A percentile compares a stretch with the other conserved stretches of the same genome.
phyloP scores from a whole-genome alignment of 2,797 vertebrate genomes.

The Artibeus lituratus region DNA sequence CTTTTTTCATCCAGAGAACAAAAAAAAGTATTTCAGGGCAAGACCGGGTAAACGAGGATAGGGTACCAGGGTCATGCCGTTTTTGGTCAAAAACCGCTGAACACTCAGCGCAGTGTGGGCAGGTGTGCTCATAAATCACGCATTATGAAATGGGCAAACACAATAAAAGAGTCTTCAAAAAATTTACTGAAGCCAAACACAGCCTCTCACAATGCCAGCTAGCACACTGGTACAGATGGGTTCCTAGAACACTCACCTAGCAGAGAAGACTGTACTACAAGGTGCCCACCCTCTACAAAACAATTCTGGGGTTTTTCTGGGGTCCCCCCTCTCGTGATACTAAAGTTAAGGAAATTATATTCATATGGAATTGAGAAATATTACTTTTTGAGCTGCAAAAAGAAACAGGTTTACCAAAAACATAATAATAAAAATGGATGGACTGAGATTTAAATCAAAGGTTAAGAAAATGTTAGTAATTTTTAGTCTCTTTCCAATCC shows the following conservation, averaged over 20 bases:
- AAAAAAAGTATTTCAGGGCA: not conserved
- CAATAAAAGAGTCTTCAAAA: not conserved
- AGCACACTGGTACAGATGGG: not conserved
- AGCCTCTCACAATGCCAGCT: not conserved
- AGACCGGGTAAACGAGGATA: not conserved
- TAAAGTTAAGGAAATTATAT: not conserved
- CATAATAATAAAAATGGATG: not conserved
- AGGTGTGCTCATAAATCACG: not conserved
- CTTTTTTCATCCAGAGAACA: not conserved
- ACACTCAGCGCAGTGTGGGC: not conserved
- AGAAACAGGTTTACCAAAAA: not conserved
- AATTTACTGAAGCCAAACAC: not conserved
- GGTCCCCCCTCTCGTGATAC: not conserved
- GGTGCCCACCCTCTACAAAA: not conserved
- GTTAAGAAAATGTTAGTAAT: not conserved
- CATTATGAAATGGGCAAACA: not conserved
- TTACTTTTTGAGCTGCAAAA: slow-evolving; percentile 6
- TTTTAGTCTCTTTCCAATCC: not conserved
- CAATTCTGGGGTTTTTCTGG: not conserved
- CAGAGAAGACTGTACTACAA: not conserved
- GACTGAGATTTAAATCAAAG: slow-evolving; percentile 30
- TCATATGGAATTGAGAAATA: not conserved
- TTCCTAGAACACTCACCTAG: not conserved
- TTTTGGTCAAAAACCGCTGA: not conserved
- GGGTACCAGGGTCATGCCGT: not conserved